A percentile compares a stretch with the other conserved stretches of the same genome.
These are phyloP conservation scores for Noctua fimbriata DNA, from an alignment of 2,888 invertebrate genomes.

Conservation along the genomic window DNA sequence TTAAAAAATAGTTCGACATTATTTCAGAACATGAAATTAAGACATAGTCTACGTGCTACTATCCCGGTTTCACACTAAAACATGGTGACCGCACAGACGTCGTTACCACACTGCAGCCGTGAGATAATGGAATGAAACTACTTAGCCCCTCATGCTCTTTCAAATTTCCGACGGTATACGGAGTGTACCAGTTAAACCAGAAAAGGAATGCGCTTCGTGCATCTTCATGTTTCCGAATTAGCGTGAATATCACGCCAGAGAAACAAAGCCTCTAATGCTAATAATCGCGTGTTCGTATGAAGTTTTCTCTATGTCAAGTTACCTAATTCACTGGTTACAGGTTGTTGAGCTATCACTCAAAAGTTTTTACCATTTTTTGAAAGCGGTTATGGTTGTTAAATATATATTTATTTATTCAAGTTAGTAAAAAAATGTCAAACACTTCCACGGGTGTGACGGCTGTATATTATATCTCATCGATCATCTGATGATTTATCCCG, in stretches of 20 bases:
- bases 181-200: constrained; percentile 6
- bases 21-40: neutral
- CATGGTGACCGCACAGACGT: constrained; percentile 57
- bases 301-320: neutral
- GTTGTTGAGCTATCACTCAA: neutral
- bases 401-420: neutral
- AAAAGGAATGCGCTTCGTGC: neutral
- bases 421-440: neutral
- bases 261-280: no score
- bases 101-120: constrained; percentile 66
- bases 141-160: constrained; percentile 68
- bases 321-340: neutral
- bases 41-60: neutral
- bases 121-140: constrained; percentile 70
- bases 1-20: neutral
- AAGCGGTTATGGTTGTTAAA: neutral
- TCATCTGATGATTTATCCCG: neutral
- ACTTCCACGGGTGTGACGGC: neutral
- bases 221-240: neutral
- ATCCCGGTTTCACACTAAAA: constrained; percentile 20
- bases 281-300: neutral
- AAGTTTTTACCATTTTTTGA: neutral
- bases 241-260: neutral
- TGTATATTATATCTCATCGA: neutral
- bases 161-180: constrained; percentile 60